Evolutionary conservation across 2,113 vertebrate genomes (phyloP), one percentile per base, ranked within the genome.

Genomic region (Maccullochella peelii): DNA sequence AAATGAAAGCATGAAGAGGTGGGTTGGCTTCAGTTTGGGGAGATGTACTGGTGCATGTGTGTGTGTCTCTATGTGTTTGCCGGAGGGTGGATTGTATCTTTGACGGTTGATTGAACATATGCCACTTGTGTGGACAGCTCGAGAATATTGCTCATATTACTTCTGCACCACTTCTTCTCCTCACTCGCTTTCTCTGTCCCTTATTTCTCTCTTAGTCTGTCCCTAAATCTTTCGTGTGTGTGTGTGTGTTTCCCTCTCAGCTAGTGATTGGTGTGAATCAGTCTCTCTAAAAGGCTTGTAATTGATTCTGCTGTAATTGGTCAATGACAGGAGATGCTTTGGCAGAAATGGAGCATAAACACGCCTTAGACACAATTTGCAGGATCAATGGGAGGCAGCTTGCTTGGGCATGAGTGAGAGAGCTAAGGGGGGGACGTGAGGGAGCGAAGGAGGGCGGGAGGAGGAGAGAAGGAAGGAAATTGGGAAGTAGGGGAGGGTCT

Each of bases 291-390:
- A 94, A 94, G 91, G 93, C 90, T 94, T 90, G 91, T 95, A 95
- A 95, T 95, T 95, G 95, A 96, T 96, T 95, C 90, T 88, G 88
- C 90, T 93, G 92, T 96, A 95, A 96, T 95, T 95, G 94, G 91
- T 93, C 93, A 93, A 91, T 94, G 93, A 94, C 93, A 90, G 93
- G 86, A 94, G 94, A 94, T 88, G 93, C 91, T 94, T 90, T 91
- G 93, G 92, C 91, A 94, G 94, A 95, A 94, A 95, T 93, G 90
- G 88, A 95, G 94, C 93, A 95, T 95, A 95, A 94, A 95, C 94
- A 92, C 70, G 82, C 87, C 88, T 93, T 88, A 90, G 90, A 94
- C 90, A 91, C 94, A 92, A 94, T 95, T 94, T 95, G 91, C 86
- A 89, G 92, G 88, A 95, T 96, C 94, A 94, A 94, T 95, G 89